Evolutionary conservation across 2,888 invertebrate species (phyloP).

Genomic region (Litoditis marina): DNA sequence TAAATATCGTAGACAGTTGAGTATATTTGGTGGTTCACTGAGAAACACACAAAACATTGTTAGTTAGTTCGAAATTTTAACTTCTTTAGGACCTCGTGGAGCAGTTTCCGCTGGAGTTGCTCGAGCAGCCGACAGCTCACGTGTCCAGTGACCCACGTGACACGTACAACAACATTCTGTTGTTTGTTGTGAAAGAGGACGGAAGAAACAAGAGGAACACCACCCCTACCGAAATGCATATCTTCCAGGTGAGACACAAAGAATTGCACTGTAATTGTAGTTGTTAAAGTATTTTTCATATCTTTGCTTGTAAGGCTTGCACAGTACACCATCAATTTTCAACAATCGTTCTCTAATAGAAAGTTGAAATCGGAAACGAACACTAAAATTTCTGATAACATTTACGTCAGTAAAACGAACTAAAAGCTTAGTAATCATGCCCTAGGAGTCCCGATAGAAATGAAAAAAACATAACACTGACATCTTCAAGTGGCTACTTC

Average conservation of each 20-base stretch:
- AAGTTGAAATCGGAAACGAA: no score
- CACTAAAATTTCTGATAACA: no score
- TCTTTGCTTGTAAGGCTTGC: background rate
- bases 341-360: no score
- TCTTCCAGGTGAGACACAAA: conserved; percentile 73
- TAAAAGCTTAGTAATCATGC: no score
- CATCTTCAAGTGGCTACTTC: no score
- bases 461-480: no score
- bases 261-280: no score
- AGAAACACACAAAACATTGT: background rate
- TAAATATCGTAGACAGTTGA: no score
- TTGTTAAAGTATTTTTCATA: no score
- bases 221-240: conserved; percentile 83
- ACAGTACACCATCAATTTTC: background rate
- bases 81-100: conserved; percentile 83
- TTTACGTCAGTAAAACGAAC: no score
- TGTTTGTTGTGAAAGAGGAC: conserved; percentile 85
- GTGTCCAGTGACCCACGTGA: conserved; percentile 78
- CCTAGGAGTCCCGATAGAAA: no score
- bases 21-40: no score
- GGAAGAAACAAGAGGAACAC: conserved; percentile 46
- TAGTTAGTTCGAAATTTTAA: background rate
- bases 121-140: conserved; percentile 86
- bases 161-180: conserved; percentile 95
- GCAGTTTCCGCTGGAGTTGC: conserved; percentile 84